Base-by-base conservation (phyloP, 2,888 invertebrate species). In the Lysandra bellargus region DNA sequence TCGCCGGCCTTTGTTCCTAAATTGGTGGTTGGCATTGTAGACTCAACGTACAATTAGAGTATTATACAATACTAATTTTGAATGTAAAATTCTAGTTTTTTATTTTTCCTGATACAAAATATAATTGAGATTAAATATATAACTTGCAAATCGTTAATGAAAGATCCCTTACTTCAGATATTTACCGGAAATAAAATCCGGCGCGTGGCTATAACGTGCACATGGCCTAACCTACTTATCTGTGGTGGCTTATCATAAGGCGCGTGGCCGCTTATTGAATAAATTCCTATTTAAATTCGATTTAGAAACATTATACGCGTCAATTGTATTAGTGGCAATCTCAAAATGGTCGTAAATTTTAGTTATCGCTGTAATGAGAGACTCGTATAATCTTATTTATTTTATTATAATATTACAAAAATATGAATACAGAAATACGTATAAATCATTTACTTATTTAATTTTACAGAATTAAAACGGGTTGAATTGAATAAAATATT, bases 241-340 rank as follows among this genome's bases (percentile, higher is more conserved):
- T 91, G 91, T 92, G 92, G 89, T 83, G 86, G 82, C 86, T 89
- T 91, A 93, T 93, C 92, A 85, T 83, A 83, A 85, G 90, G 83
- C 93, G 86, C 92, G 94, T 93, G 94, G 81, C 92, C 83, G 81
- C 84, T 87, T 86, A 85, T 87, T 86, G 83, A 85, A 87, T 87
- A 85, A 85, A 86, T 88, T 76, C 57, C 85, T 86, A 88, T 88
- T 88, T 86, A 86, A 89, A 91, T 87, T 87, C 88, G 86, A 91
- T 91, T 88, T 88, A 82, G 83, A 84, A 84, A 84, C 85, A 88
- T 90, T 88, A 87, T 83, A 82, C 83, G 82, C 84, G 85, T 85
- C 83, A 86, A 87, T 88, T 87, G 85, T 80, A 78, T 79, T 73
- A 80, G 74, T 74, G 79, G 79, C 79, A 78, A 79, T 78, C 78